Conservation (phyloP, 2,113 vertebrate genomes). For the Antennarius striatus region DNA sequence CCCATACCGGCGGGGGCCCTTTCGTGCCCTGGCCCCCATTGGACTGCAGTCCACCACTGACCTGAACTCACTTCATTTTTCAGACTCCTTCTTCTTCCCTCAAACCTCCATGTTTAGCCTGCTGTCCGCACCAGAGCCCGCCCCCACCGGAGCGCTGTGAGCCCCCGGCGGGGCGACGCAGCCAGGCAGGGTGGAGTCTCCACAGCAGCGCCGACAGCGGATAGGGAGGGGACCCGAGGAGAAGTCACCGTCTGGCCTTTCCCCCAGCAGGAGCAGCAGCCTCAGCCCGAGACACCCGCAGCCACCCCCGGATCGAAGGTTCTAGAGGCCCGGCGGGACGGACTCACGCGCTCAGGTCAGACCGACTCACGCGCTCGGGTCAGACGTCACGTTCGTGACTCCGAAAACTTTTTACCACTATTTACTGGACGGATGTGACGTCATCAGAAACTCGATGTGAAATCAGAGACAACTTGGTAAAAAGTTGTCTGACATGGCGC, state of each 20-base stretch:
- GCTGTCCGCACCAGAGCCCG: too few relatives aligned
- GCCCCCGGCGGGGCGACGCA: constrained; percentile 38
- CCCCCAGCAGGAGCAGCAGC: constrained; percentile 13
- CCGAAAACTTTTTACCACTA: constrained; percentile 56
- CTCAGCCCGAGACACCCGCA: not conserved
- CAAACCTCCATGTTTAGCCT: too few relatives aligned
- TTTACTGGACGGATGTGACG: constrained; percentile 43
- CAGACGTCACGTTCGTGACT: constrained; percentile 19
- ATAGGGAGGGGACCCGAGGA: constrained; percentile 60
- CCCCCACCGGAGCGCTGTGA: too few relatives aligned
- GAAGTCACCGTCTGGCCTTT: constrained; percentile 50
- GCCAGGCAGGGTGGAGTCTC: constrained; percentile 64
- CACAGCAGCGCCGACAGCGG: constrained; percentile 40
- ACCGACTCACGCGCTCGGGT: constrained; percentile 51
- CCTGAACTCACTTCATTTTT: too few relatives aligned
- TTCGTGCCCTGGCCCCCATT: too few relatives aligned
- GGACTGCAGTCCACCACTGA: too few relatives aligned
- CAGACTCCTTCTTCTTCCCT: too few relatives aligned
- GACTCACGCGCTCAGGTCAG: not conserved
- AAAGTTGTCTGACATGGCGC: constrained; percentile 13
- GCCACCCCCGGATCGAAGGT: too few relatives aligned
- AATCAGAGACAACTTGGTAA: constrained; percentile 15
- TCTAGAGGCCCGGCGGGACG: not conserved
- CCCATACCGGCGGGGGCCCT: too few relatives aligned
- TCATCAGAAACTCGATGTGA: constrained; percentile 48